Evolutionary conservation across 2,888 invertebrate species (phyloP).

Genomic region (Athripsodes cinereus): DNA sequence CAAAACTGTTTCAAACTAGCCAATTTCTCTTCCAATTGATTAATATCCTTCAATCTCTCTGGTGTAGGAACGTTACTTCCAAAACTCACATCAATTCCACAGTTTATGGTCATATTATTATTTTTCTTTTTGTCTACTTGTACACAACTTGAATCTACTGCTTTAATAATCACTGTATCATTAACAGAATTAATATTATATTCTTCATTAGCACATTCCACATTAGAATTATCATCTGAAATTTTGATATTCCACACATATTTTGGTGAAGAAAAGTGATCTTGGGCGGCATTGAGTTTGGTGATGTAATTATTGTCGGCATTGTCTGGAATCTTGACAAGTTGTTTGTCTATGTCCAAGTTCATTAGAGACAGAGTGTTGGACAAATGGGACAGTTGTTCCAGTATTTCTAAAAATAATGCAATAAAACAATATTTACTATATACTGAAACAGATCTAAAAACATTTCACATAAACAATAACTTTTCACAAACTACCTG

Average conservation of each 20-base stretch:
- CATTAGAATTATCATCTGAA: constrained; percentile 4
- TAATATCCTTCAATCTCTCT: constrained; percentile 44
- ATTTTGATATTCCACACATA: constrained; percentile 24
- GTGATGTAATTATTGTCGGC: constrained; percentile 10
- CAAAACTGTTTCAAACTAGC: constrained; percentile 35
- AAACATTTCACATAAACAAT: not conserved
- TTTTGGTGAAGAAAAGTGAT: constrained; percentile 16
- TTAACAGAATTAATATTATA: not conserved
- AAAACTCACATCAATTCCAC: constrained; percentile 24
- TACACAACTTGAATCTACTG: too few relatives aligned
- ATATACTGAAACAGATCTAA: not conserved
- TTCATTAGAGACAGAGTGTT: constrained; percentile 22
- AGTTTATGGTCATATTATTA: constrained; percentile 15
- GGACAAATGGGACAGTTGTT: constrained; percentile 21
- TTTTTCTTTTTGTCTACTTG: too few relatives aligned
- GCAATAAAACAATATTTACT: not conserved
- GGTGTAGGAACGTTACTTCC: constrained; percentile 32
- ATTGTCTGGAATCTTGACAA: not conserved
- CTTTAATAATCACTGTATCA: not conserved
- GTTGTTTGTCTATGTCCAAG: constrained; percentile 12
- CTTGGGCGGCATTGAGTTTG: constrained; percentile 20
- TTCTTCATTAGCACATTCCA: not conserved
- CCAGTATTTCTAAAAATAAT: constrained; percentile 23
- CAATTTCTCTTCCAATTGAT: constrained; percentile 41
- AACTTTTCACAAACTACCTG: constrained; percentile 13